These are phyloP conservation scores for Cuculus canorus DNA, from an alignment of 2,797 vertebrate species.

Conservation along the genomic window DNA sequence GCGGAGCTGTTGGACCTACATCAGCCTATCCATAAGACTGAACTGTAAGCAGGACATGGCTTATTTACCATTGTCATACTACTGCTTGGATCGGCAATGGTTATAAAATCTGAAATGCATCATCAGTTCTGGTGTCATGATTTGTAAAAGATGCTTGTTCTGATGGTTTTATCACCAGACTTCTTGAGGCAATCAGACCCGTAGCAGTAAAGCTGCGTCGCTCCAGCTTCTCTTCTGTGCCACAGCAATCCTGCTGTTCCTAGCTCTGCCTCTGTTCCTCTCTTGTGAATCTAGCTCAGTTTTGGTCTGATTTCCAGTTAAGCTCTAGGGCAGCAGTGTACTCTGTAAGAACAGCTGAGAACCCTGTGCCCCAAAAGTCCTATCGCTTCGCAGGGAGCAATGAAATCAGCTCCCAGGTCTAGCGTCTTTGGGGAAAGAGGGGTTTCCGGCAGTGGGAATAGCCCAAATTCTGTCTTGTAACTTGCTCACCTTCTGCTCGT, in stretches of 20 bases:
- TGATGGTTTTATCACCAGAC: not conserved
- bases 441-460: not conserved
- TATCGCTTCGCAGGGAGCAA: not conserved
- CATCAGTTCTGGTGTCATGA: too few species aligned
- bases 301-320: not conserved
- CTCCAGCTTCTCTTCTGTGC: not conserved
- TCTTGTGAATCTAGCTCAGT: not conserved
- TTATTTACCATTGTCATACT: not conserved
- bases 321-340: not conserved
- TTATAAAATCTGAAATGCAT: not conserved
- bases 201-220: not conserved
- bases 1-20: not conserved
- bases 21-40: not conserved
- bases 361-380: not conserved
- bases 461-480: not conserved
- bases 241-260: not conserved
- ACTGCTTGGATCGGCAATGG: not conserved
- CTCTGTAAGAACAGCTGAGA: not conserved
- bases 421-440: not conserved
- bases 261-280: not conserved
- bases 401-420: too few species aligned
- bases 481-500: not conserved
- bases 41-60: not conserved
- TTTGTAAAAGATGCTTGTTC: not conserved
- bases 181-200: not conserved